phyloP scores from a whole-genome alignment of 2,888 invertebrate species.

The Fragum sueziense region DNA sequence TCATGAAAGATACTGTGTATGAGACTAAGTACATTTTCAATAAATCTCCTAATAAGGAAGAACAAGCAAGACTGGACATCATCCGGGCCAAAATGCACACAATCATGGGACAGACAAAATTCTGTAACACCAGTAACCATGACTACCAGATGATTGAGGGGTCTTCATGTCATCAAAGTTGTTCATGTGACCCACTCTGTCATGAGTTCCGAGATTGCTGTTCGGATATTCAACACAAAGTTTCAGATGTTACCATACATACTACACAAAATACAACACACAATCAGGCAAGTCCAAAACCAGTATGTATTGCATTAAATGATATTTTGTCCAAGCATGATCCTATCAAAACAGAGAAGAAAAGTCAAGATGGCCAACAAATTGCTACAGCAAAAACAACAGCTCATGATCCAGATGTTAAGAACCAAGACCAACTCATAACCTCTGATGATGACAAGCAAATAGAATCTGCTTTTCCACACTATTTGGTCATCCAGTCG shows the following conservation, averaged over 20 bases:
- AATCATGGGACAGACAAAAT: background rate
- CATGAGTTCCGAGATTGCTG: background rate
- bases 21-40: background rate
- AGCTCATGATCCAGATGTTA: too few species aligned
- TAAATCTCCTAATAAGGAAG: background rate
- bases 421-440: background rate
- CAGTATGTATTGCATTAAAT: background rate
- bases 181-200: constrained; percentile 1
- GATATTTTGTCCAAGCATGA: background rate
- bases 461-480: background rate
- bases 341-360: too few species aligned
- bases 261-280: background rate
- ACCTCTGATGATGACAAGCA: background rate
- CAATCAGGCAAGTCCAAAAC: background rate
- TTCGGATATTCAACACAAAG: constrained; percentile 12
- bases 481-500: constrained; percentile 17
- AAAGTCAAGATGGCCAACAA: too few species aligned
- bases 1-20: background rate
- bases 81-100: background rate
- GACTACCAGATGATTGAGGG: background rate
- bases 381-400: too few species aligned
- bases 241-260: background rate
- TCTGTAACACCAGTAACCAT: background rate
- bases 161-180: background rate
- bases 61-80: background rate